Evolutionary conservation across 2,888 invertebrate species (phyloP), one percentile per base, ranked within the genome.

Genomic region (Anaspis maculata): DNA sequence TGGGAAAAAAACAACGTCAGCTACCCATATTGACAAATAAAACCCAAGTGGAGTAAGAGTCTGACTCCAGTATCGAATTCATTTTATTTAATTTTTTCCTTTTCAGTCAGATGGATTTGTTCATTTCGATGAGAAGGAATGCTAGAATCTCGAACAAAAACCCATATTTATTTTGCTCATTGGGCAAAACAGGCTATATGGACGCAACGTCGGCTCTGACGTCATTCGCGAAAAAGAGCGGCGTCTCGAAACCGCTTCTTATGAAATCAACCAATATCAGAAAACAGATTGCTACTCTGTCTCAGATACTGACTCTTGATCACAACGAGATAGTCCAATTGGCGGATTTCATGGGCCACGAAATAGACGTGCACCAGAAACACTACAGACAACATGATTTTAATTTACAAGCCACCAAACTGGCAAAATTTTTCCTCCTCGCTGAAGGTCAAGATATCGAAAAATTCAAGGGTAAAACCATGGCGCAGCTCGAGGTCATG

Each of bases 41-140:
- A 24, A 24, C 6, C 4, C 25, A 24, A 10, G 25, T 24, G 6
- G 25, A 24, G 25, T 24, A 24, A 24, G 25, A n/a, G n/a, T n/a
- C n/a, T n/a, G n/a, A n/a, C 10, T 24, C 5, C 6, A 9, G 5
- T 24, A 9, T 5, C 5, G 9, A 7, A 5, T 24, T 10, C 11
- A 9, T 11, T 24, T 9, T 24, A 9, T 10, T 10, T 9, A 9
- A 6, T 24, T 24, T 24, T 11, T 24, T 10, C 9, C 11, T 10
- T 24, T 24, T 6, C 10, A 24, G 25, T 5, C 10, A 24, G 6
- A 5, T 24, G 9, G 25, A 24, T 10, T 10, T 24, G 5, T 9
- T 24, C 4, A 5, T 27, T 6, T 7, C 27, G 3, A 4, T 6
- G 6, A 4, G 14, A 13, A 7, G 3, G 6, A 4, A 27, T 6